A percentile compares a stretch with the other conserved stretches of the same genome.
These are phyloP conservation scores for Syngnathus typhle DNA, from an alignment of 2,113 vertebrate genomes.

Conservation along the genomic window DNA sequence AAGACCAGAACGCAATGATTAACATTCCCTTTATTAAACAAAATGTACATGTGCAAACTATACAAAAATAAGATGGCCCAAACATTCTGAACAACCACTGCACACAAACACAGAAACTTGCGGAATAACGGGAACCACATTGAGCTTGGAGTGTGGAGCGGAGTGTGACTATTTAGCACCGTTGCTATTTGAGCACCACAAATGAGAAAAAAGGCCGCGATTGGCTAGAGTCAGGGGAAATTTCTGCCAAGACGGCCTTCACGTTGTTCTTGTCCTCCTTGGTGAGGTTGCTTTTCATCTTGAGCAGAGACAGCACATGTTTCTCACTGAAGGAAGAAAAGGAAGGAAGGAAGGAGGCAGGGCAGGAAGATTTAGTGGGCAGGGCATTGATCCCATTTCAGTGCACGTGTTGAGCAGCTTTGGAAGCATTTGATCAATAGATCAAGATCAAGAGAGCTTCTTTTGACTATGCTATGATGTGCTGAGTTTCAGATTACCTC, in stretches of 20 bases:
- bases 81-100: neutral
- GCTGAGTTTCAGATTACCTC: neutral
- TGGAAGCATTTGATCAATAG: neutral
- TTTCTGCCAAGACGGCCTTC: constrained; percentile 65
- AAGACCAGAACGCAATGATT: neutral
- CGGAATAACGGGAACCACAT: neutral
- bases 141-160: neutral
- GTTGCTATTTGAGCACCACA: constrained; percentile 17
- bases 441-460: neutral
- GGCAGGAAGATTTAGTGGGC: neutral
- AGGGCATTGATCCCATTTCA: neutral
- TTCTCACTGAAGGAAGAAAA: constrained; percentile 67
- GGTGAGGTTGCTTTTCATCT: constrained; percentile 79
- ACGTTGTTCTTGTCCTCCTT: constrained; percentile 64
- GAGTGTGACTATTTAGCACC: neutral
- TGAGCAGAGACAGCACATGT: constrained; percentile 78
- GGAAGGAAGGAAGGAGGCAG: neutral
- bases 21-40: neutral
- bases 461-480: neutral
- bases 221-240: fast-evolving
- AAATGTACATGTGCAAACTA: neutral
- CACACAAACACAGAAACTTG: neutral
- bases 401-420: neutral
- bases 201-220: constrained; percentile 26
- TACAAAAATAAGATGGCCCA: neutral